Evolutionary conservation across 1,140 invertebrate species (phyloP).

Genomic region (Argopecten irradians): DNA sequence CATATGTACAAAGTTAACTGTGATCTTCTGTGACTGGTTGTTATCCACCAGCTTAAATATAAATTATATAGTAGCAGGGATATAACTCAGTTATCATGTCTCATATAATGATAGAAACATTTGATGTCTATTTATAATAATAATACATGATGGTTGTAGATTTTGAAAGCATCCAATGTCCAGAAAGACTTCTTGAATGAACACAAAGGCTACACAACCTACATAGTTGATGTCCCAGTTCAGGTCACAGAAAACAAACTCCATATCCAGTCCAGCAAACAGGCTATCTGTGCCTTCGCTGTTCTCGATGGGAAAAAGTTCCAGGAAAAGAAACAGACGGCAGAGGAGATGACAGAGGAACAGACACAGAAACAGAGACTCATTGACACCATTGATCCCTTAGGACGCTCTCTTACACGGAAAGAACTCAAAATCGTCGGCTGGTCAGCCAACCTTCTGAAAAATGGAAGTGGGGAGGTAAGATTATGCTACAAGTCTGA

Average conservation of each 20-base stretch:
- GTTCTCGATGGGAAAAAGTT: conserved; percentile 54
- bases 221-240: conserved; percentile 44
- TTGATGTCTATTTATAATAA: too few species aligned
- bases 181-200: not conserved
- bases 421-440: conserved; percentile 63
- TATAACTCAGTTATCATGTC: too few species aligned
- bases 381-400: conserved; percentile 51
- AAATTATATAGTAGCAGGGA: too few species aligned
- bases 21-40: too few species aligned
- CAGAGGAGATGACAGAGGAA: conserved; percentile 38
- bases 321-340: conserved; percentile 47
- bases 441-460: conserved; percentile 64
- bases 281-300: conserved; percentile 59
- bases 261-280: not conserved
- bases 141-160: not conserved
- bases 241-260: conserved; percentile 27
- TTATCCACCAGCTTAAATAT: too few species aligned
- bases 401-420: conserved; percentile 41
- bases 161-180: not conserved
- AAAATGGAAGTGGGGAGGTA: conserved; percentile 66
- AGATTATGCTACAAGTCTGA: not conserved
- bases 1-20: too few species aligned
- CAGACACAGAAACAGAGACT: conserved; percentile 50
- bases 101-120: too few species aligned
- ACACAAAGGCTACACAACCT: conserved; percentile 26